Conservation (phyloP, 1,140 invertebrate genomes). For the Caenorhabditis brenneri region DNA sequence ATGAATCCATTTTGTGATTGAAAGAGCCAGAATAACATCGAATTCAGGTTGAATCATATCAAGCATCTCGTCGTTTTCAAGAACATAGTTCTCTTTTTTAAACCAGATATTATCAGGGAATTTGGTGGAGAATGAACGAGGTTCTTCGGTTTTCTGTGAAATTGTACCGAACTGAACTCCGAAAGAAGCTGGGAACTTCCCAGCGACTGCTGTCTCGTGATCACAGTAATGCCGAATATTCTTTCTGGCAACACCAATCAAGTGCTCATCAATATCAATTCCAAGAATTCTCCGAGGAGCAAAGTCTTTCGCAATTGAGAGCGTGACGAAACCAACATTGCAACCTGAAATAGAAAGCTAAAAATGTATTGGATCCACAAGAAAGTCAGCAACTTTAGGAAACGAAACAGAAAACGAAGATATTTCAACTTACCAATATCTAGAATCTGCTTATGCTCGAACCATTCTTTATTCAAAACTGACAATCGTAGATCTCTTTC, state of each 20-base stretch:
- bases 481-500: conserved; percentile 80
- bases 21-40: conserved; percentile 91
- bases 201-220: conserved; percentile 63
- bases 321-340: conserved; percentile 91
- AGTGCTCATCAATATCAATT: conserved; percentile 89
- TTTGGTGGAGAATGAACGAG: conserved; percentile 50
- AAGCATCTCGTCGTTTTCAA: conserved; percentile 83
- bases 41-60: conserved; percentile 81
- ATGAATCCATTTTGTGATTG: conserved; percentile 97
- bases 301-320: conserved; percentile 82
- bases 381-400: too few species aligned
- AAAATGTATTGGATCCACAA: background rate
- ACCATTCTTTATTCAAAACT: conserved; percentile 83
- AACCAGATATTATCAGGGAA: conserved; percentile 70
- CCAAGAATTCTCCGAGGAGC: conserved; percentile 84
- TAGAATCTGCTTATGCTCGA: conserved; percentile 86
- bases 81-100: conserved; percentile 88
- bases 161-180: conserved; percentile 81
- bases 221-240: conserved; percentile 83
- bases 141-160: background rate
- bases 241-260: conserved; percentile 83
- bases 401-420: too few species aligned
- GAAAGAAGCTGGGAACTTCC: conserved; percentile 82
- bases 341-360: conserved; percentile 76
- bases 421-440: conserved; percentile 79